Evolutionary conservation across 2,113 vertebrate species (phyloP).

Genomic region (Carlito syrichta): DNA sequence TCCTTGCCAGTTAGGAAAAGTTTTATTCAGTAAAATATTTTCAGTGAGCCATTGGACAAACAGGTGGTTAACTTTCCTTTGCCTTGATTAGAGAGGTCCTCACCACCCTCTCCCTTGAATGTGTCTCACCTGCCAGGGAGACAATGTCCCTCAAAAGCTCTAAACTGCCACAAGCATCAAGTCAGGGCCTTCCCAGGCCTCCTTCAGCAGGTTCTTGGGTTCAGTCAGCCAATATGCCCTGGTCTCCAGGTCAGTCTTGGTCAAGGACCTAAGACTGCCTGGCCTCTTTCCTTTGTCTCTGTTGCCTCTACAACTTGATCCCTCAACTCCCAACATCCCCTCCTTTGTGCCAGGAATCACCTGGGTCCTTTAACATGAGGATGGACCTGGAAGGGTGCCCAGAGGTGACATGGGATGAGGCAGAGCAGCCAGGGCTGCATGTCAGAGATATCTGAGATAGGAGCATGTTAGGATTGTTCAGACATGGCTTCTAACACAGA

Average conservation of each 20-base stretch:
- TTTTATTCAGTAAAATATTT: neutral
- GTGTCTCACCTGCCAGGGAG: neutral
- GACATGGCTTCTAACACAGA: neutral
- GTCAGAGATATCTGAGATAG: neutral
- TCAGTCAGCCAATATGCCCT: neutral
- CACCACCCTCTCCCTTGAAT: neutral
- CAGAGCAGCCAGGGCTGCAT: no score
- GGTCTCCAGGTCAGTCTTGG: neutral
- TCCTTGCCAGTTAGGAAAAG: neutral
- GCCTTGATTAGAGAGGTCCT: neutral
- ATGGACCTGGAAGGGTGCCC: neutral
- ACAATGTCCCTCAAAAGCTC: neutral
- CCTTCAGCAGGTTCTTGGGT: neutral
- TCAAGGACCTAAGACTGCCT: neutral
- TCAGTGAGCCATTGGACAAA: neutral
- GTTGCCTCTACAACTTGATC: neutral
- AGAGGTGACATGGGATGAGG: neutral
- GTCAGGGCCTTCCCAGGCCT: neutral
- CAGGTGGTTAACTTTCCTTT: neutral
- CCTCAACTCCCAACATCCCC: neutral
- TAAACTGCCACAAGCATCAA: neutral
- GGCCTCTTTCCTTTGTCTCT: neutral
- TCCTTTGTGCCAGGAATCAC: neutral
- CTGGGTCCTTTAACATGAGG: neutral
- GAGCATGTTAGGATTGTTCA: no score